Base-by-base conservation (phyloP, 2,888 invertebrate genomes). In the Matsumyia berberina region DNA sequence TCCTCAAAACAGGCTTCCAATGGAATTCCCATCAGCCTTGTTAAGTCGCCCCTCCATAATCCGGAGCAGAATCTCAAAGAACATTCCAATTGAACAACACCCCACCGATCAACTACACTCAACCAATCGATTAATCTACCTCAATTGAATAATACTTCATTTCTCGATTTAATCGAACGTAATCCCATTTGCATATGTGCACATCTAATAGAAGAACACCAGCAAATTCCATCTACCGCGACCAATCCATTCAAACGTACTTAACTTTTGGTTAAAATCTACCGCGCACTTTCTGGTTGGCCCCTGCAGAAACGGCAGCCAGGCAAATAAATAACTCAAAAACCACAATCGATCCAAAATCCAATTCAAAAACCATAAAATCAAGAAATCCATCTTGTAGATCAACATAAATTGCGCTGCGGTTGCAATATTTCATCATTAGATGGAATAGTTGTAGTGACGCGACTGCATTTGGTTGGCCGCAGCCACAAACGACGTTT, bases 401-500 rank as follows among this genome's bases (percentile, higher is more conserved):
- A 80, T 80, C 69, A 80, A 80, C 80, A 70, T 79, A 80, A 79
- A 70, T 76, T 74, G 80, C 60, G 37, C 19, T 85, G 80, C 69
- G 80, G 85, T 70, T 80, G 80, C 80, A 85, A 80, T 85, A 85
- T 85, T 85, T 85, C 85, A 85, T 85, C 85, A 85, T 85, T 80
- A 85, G 85, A 80, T 60, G 73, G 64, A 73, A 60, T 46, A 11
- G 70, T 37, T 49, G 55, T 58, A 58, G 37, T 73, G 79, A 67
- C 79, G 57, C 73, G 72, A 76, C 49, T 62, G 49, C 60, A 66
- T 58, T 72, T 70, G 72, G 72, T 17, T 15, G 24, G 5, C 7
- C 55, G n/a, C 5, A 9, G 37, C 64, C 70, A 24, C 70, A 77
- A 66, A 66, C 46, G 46, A 67, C 69, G 83, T 73, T 79, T 82